Percentiles rank a stretch among this genome's conserved stretches.
Evolutionary conservation across 2,113 vertebrate species (phyloP).

Genomic region (Thamnophis sirtalis): DNA sequence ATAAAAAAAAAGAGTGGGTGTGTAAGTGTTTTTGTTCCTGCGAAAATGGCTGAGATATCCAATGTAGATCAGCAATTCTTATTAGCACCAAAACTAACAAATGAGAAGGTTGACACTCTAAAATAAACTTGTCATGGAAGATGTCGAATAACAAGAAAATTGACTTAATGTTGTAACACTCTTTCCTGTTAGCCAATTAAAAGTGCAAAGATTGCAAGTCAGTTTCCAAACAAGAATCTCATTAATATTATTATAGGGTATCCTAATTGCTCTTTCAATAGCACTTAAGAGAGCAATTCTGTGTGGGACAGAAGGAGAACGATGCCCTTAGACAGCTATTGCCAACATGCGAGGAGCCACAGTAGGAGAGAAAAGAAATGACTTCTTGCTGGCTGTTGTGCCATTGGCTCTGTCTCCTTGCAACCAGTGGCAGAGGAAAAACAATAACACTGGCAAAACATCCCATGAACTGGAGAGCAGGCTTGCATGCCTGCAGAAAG

Average conservation of each 20-base stretch:
- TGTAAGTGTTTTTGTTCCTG: conserved; percentile 11
- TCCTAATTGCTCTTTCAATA: neutral
- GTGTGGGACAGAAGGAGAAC: neutral
- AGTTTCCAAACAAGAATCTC: neutral
- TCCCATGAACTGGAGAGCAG: neutral
- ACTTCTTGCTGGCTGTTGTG: neutral
- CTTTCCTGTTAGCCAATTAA: conserved; percentile 30
- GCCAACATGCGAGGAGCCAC: neutral
- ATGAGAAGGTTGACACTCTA: conserved; percentile 27
- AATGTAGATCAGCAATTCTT: conserved; percentile 26
- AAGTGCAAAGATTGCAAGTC: conserved; percentile 9
- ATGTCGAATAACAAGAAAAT: conserved; percentile 25
- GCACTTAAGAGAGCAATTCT: neutral
- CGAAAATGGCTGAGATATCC: conserved; percentile 10
- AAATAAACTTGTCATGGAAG: conserved; percentile 29
- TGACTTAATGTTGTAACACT: conserved; percentile 20
- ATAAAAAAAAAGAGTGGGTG: neutral
- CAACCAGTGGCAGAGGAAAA: neutral
- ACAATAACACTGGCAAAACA: neutral
- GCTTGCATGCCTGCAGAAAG: no score
- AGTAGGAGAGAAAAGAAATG: neutral
- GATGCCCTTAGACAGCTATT: neutral
- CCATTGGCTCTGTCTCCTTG: neutral
- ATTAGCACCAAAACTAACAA: conserved; percentile 23
- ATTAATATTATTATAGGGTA: neutral